Percentiles rank a stretch among this genome's conserved stretches.
phyloP scores from a whole-genome alignment of 2,888 invertebrate species.

The Coecobrya sp. region DNA sequence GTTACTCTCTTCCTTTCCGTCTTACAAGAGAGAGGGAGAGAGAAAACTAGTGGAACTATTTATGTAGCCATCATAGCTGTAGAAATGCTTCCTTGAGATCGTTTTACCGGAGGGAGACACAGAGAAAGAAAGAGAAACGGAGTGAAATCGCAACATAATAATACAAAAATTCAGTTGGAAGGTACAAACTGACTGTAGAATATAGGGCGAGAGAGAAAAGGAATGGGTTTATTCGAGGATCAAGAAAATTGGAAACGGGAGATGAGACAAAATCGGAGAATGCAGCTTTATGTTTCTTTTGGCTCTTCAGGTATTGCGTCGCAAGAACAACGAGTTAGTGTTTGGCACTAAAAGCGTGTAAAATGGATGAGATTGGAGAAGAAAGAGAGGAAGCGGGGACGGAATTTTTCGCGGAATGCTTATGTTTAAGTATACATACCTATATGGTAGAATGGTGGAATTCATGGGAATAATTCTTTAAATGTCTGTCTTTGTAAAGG shows the following conservation, averaged over 20 bases:
- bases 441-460: no score
- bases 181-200: background rate
- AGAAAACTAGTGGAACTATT: background rate
- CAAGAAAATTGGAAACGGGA: slow-evolving; percentile 4
- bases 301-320: background rate
- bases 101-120: background rate
- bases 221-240: background rate
- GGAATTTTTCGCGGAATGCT: background rate
- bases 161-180: background rate
- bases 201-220: background rate
- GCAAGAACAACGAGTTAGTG: background rate
- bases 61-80: background rate
- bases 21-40: background rate
- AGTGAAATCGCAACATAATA: slow-evolving; percentile 29
- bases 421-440: background rate
- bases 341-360: background rate
- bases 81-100: slow-evolving; percentile 3
- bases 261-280: background rate
- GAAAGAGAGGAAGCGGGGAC: background rate
- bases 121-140: background rate
- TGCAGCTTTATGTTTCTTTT: background rate
- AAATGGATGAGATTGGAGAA: slow-evolving; percentile 25
- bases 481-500: background rate
- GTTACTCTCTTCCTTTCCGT: background rate
- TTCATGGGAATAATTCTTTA: background rate